Evolutionary conservation across 2,888 invertebrate species (phyloP), one percentile per base, ranked within the genome.

Genomic region (Amitus sp.): DNA sequence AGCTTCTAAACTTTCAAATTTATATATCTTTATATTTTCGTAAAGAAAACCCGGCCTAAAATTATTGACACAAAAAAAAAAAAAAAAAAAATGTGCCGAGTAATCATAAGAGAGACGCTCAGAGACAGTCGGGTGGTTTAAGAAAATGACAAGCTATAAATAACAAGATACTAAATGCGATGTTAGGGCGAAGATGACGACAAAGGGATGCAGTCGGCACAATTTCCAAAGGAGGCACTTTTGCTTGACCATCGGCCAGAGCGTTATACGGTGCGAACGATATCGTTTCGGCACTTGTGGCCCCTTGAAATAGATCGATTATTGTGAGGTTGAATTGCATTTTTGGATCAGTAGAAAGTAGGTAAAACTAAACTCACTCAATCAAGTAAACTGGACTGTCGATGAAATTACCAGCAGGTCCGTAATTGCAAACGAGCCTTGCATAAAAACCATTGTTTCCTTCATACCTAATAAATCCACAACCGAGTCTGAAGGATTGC

Each of bases 401-500:
- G 2, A 28, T 6, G 3, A 45, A 43, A 49, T 62, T 62, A 19
- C 62, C 67, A 30, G 54, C 19, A 1, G 65, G 65, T 17, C 82
- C 83, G 52, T 83, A 83, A 67, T 84, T 83, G 66, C 83, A 83
- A 15, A 82, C 75, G 62, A 82, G 77, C 48, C 77, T 71, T 52
- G 75, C 74, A 9, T 5, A 13, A 12, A n/a, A 15, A 5, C 9
- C 37, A 15, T 37, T 37, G 4, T 12, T 2, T 5, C 34, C 30
- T 72, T 55, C 37, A 73, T 80, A 85, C 58, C 74, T 75, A 3
- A 82, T 75, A 63, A 76, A 79, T 17, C 85, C 85, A 66, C 85
- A 86, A 7, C 85, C 85, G 18, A 86, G 73, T 34, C 71, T 67
- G 59, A 75, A 74, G 1, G 84, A 83, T 45, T 79, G 75, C 1